Evolutionary conservation across 92 coral and sea anemone genomes (phyloP).

Genomic region (Phenganax subtilis): DNA sequence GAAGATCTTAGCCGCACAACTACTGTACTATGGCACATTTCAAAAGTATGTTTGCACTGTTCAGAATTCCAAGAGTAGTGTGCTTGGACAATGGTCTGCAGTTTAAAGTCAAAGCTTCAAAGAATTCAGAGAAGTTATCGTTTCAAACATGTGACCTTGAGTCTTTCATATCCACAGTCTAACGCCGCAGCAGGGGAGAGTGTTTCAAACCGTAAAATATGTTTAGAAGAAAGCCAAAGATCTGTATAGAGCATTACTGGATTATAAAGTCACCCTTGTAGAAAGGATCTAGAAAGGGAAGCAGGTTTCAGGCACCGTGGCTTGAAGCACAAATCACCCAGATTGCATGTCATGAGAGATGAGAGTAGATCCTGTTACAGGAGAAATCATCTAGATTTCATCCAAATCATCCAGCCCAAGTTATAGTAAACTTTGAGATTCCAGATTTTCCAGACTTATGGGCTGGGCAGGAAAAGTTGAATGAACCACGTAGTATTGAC

Average conservation of each 20-base stretch:
- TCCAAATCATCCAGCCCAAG: too few species aligned
- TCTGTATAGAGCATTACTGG: constrained; percentile 2
- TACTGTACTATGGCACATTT: background rate
- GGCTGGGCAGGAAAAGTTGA: too few species aligned
- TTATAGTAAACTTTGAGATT: too few species aligned
- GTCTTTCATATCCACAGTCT: constrained; percentile 5
- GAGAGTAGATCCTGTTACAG: too few species aligned
- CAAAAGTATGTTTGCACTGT: background rate
- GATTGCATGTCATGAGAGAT: too few species aligned
- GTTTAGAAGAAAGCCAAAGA: background rate
- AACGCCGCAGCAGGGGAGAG: background rate
- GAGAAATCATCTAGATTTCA: too few species aligned
- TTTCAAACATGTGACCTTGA: background rate
- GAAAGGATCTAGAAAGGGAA: background rate
- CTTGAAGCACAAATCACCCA: too few species aligned
- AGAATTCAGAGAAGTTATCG: constrained; percentile 12
- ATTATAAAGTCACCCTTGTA: background rate
- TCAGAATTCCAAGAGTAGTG: background rate
- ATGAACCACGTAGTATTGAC: too few species aligned
- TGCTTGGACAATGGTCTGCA: background rate
- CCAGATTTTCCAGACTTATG: too few species aligned
- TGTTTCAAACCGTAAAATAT: background rate
- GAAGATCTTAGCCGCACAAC: constrained; percentile 11
- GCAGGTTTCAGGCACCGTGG: too few species aligned
- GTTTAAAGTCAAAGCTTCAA: constrained; percentile 5